Base-by-base conservation (phyloP, 2,888 invertebrate species). In the Poecilobothrus nobilitatus region DNA sequence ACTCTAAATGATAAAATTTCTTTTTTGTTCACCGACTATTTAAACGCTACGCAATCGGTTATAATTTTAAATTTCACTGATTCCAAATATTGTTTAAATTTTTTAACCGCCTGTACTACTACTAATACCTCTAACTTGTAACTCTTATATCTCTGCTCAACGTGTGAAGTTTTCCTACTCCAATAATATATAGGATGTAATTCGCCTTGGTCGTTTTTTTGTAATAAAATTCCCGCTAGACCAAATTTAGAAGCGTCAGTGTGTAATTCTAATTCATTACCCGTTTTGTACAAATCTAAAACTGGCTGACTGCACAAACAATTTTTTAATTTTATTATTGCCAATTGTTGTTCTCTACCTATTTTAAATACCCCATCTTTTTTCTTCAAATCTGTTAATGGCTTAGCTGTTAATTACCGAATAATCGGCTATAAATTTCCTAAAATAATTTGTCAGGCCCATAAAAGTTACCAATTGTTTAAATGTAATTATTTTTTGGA, bases 71-170 rank as follows among this genome's bases (percentile, higher is more conserved):
- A 68, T 12, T 27, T 53, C 10, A 33, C 2, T 18, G 65, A 65
- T 44, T 63, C 34, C n/a, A n/a, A n/a, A n/a, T n/a, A n/a, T n/a
- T n/a, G n/a, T n/a, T 44, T 61, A 34, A 65, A 34, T 37, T 68
- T 68, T 22, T 68, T 66, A 53, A 70, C 21, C 1, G 68, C 67
- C 7, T 8, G 5, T 18, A 69, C 66, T 7, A 69, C 44, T 1
- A 68, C 68, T 21, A 68, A 20, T 0, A 67, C 64, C 27, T 70
- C 68, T 7, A 68, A 63, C 63, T 78, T 76, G 67, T 78, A 78
- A 63, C 74, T 75, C 62, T 75, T 74, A 69, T 75, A 77, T 5
- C 73, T 63, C 20, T 70, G 67, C 67, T 74, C 76, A 33, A 75
- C 74, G 4, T 66, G 15, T 41, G 65, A 9, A 18, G 65, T 66